Percentiles rank a stretch among this genome's conserved stretches.
Evolutionary conservation across 35 echinoderm and acorn worm species (phyloP).

Genomic region (Lytechinus pictus): DNA sequence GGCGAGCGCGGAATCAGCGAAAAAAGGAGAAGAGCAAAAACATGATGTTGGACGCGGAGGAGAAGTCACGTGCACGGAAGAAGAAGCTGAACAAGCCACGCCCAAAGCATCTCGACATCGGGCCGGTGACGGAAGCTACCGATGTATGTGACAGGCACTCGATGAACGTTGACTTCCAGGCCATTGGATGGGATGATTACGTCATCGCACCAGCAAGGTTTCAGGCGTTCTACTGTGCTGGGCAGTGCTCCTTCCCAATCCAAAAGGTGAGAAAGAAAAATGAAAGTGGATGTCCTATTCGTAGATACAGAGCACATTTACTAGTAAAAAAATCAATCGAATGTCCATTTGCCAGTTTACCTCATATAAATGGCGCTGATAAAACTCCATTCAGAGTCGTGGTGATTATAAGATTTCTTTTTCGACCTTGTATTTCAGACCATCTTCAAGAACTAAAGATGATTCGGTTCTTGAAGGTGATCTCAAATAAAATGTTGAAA

Average conservation of each 20-base stretch:
- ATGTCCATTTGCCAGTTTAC: too few relatives aligned
- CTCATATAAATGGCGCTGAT: too few relatives aligned
- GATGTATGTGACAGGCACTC: slow-evolving; percentile 63
- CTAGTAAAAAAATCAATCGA: too few relatives aligned
- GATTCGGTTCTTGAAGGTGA: too few relatives aligned
- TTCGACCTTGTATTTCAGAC: too few relatives aligned
- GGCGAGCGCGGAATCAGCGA: slow-evolving; percentile 52
- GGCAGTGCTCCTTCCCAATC: slow-evolving; percentile 84
- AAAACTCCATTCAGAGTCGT: too few relatives aligned
- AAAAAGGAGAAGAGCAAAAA: slow-evolving; percentile 51
- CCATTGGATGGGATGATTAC: slow-evolving; percentile 88
- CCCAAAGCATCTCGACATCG: slow-evolving; percentile 3
- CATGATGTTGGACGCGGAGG: slow-evolving; percentile 2
- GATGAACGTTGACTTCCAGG: slow-evolving; percentile 77
- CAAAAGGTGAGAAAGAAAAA: slow-evolving; percentile 54
- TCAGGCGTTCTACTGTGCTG: slow-evolving; percentile 88
- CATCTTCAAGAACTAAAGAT: too few relatives aligned
- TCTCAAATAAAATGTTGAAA: too few relatives aligned
- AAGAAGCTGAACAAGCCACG: slow-evolving; percentile 53
- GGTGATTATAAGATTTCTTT: too few relatives aligned
- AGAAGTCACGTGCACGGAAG: not conserved
- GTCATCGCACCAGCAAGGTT: slow-evolving; percentile 87
- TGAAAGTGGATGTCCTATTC: not conserved
- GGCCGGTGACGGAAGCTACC: not conserved
- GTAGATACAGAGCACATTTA: too few relatives aligned